These are phyloP conservation scores for Takifugu ocellatus DNA, from an alignment of 2,797 vertebrate genomes.

Conservation along the genomic window DNA sequence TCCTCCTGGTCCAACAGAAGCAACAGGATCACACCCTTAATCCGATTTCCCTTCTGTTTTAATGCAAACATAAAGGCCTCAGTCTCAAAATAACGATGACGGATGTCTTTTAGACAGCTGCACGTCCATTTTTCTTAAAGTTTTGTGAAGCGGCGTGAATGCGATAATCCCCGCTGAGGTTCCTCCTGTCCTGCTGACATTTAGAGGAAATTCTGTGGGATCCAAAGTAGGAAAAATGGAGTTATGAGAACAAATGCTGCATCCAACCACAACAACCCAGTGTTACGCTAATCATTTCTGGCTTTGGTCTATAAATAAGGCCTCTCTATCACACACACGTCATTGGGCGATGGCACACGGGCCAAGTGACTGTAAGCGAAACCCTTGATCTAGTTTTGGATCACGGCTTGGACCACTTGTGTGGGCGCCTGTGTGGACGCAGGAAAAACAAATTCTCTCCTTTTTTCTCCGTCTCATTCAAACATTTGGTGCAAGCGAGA, in stretches of 20 bases:
- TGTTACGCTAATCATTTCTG: constrained; percentile 1
- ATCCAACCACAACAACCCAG: constrained; percentile 20
- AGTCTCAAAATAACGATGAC: too few relatives aligned
- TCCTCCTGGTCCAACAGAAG: too few relatives aligned
- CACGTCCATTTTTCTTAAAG: too few relatives aligned
- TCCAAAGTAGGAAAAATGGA: background rate
- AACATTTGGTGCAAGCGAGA: background rate
- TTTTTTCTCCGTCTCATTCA: background rate
- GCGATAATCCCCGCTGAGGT: background rate
- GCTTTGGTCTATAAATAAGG: constrained; percentile 38
- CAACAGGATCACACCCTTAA: too few relatives aligned
- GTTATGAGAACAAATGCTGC: constrained; percentile 2
- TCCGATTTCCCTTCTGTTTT: too few relatives aligned
- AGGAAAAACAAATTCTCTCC: background rate
- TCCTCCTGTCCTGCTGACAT: background rate
- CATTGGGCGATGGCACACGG: constrained; percentile 4
- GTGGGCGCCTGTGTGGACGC: background rate
- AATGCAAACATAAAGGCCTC: too few relatives aligned
- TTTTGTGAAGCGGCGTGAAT: too few relatives aligned
- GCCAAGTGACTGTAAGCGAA: constrained; percentile 21
- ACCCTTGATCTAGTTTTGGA: constrained; percentile 19
- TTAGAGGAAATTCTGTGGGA: background rate
- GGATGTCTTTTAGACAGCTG: too few relatives aligned
- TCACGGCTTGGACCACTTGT: background rate
- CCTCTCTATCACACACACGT: constrained; percentile 15